These are phyloP conservation scores for Xiphorhynchus erythropygius DNA, from an alignment of 2,797 vertebrate genomes.

Conservation along the genomic window DNA sequence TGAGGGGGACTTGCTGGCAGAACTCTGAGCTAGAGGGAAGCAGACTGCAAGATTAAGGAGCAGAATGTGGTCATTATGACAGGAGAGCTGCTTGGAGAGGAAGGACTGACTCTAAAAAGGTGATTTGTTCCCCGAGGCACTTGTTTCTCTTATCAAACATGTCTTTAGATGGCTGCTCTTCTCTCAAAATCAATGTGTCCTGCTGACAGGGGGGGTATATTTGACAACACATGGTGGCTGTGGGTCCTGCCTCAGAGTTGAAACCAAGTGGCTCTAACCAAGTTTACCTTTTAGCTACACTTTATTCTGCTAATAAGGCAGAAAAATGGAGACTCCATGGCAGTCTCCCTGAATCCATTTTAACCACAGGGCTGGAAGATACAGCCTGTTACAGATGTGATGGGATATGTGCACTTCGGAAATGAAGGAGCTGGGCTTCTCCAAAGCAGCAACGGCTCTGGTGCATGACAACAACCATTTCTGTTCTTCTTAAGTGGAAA, in stretches of 20 bases:
- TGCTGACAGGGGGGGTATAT: not conserved
- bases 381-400: not conserved
- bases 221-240: rapidly evolving
- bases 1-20: rapidly evolving
- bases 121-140: not conserved
- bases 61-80: no score
- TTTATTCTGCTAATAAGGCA: not conserved
- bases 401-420: not conserved
- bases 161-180: not conserved
- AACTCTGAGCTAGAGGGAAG: not conserved
- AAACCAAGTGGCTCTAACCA: not conserved
- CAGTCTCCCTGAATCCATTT: not conserved
- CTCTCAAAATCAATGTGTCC: not conserved
- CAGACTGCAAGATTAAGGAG: not conserved
- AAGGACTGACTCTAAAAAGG: not conserved
- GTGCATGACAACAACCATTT: not conserved
- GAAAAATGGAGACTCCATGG: not conserved
- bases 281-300: not conserved
- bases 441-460: rapidly evolving
- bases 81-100: not conserved
- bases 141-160: not conserved
- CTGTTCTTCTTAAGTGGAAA: not conserved
- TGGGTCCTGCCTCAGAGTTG: not conserved
- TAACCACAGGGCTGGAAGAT: not conserved
- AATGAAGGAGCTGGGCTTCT: not conserved